Percentiles rank a stretch among this genome's conserved stretches.
Conservation (phyloP, 2,113 vertebrate genomes). For the Peromyscus leucopus region DNA sequence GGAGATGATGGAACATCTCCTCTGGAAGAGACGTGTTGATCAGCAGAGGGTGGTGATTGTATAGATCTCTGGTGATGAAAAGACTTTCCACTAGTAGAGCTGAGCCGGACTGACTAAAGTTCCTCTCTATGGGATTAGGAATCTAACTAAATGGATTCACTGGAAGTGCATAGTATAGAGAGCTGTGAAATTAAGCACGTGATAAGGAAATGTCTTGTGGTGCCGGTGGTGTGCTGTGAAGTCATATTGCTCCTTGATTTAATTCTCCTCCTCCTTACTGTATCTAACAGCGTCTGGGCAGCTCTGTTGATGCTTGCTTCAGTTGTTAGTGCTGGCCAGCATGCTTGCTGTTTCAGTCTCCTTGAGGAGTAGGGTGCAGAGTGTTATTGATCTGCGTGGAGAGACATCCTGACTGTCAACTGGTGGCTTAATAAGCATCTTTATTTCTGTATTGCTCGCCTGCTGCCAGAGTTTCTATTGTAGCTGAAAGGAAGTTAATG, state of each 20-base stretch:
- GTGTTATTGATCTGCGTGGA: background rate
- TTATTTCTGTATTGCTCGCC: slow-evolving; percentile 14
- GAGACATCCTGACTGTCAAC: background rate
- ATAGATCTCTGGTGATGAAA: background rate
- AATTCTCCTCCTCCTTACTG: background rate
- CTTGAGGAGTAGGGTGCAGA: background rate
- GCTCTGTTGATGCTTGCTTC: slow-evolving; percentile 35
- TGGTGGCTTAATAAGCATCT: background rate
- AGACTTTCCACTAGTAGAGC: background rate
- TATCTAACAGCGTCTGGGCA: background rate
- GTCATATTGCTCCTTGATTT: slow-evolving; percentile 43
- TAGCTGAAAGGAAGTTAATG: background rate
- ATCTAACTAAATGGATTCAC: background rate
- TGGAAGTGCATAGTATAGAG: background rate
- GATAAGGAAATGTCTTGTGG: background rate
- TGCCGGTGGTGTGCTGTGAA: background rate
- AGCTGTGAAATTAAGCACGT: background rate
- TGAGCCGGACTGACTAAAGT: background rate
- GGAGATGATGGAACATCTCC: background rate
- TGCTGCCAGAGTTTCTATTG: background rate
- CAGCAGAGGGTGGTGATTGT: background rate
- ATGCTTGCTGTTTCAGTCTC: slow-evolving; percentile 28
- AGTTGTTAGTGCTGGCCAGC: slow-evolving; percentile 28
- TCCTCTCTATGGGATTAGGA: background rate
- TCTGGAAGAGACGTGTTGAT: background rate